Conservation (phyloP, 2,797 vertebrate genomes). For the Coregonus ussuriensis region DNA sequence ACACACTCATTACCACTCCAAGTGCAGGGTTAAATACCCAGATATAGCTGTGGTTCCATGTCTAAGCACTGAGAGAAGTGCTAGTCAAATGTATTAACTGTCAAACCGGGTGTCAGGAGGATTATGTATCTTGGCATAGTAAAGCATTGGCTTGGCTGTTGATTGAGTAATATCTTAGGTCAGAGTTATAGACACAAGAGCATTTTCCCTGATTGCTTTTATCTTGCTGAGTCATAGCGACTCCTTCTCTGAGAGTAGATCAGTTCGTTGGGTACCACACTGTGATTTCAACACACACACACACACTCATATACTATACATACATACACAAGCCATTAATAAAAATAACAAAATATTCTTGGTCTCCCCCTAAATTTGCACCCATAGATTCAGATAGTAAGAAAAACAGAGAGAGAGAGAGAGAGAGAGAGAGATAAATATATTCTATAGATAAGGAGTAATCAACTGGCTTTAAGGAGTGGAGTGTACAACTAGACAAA, state of each 20-base stretch:
- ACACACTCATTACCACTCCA: background rate
- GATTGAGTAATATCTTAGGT: too few relatives aligned
- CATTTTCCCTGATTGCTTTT: background rate
- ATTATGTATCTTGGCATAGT: too few relatives aligned
- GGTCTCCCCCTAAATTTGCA: background rate
- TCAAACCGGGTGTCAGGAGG: too few relatives aligned
- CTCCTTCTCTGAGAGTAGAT: background rate
- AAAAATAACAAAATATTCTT: background rate
- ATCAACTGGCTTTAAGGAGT: background rate
- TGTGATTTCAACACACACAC: background rate
- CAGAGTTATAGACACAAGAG: too few relatives aligned
- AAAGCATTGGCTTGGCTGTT: too few relatives aligned
- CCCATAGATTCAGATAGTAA: background rate
- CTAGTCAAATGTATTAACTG: too few relatives aligned
- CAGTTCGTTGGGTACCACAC: background rate
- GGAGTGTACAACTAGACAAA: background rate
- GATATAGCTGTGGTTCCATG: background rate
- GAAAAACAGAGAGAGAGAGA: background rate
- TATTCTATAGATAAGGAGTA: background rate
- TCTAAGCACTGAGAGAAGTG: too few relatives aligned
- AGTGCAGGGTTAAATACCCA: background rate
- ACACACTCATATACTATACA: background rate
- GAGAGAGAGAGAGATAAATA: background rate
- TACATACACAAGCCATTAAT: background rate
- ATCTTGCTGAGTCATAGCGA: background rate